These are phyloP conservation scores for Osmerus mordax DNA, from an alignment of 2,113 vertebrate species.

Conservation along the genomic window DNA sequence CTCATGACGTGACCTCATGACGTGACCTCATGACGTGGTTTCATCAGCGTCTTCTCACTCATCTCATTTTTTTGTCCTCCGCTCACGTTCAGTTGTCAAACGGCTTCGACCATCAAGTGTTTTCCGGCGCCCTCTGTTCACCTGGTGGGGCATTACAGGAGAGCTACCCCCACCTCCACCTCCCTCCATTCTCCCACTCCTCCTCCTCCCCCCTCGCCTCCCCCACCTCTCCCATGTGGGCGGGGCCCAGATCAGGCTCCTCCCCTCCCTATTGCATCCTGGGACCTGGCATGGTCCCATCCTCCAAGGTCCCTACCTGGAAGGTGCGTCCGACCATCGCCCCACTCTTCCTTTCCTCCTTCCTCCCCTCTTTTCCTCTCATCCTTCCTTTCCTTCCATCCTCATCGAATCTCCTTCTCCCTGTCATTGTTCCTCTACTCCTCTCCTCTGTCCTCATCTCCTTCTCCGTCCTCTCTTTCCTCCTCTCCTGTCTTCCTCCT, in stretches of 20 bases:
- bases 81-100: conserved; percentile 81
- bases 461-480: not conserved
- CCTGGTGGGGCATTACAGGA: conserved; percentile 70
- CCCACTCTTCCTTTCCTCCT: conserved; percentile 21
- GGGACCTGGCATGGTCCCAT: conserved; percentile 80
- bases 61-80: conserved; percentile 34
- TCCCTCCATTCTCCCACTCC: conserved; percentile 76
- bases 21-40: not conserved
- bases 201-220: conserved; percentile 64
- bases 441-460: conserved; percentile 7
- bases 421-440: not conserved
- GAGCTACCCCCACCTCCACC: conserved; percentile 79
- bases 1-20: not conserved
- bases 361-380: not conserved
- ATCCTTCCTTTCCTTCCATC: conserved; percentile 7
- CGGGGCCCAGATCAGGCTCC: conserved; percentile 78
- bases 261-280: conserved; percentile 82
- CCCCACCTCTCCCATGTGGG: conserved; percentile 63
- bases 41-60: conserved; percentile 9
- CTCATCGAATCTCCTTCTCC: not conserved
- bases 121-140: conserved; percentile 75
- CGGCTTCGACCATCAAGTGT: conserved; percentile 81
- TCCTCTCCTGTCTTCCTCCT: not conserved
- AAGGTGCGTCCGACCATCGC: conserved; percentile 82
- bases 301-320: conserved; percentile 91